Evolutionary conservation across 2,113 vertebrate species (phyloP).

Genomic region (Phaethon lepturus): DNA sequence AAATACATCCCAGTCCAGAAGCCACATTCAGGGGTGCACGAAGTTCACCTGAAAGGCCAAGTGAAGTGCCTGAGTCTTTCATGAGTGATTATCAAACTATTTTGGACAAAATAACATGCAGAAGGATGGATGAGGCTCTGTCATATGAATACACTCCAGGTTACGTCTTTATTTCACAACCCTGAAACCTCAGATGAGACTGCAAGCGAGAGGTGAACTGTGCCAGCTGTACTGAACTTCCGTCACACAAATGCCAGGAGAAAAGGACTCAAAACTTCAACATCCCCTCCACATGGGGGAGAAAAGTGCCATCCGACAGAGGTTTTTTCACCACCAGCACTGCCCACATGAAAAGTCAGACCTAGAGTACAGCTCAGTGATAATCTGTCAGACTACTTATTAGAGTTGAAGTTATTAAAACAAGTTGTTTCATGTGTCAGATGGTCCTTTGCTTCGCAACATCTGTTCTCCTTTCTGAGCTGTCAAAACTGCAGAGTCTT

Average conservation of each 20-base stretch:
- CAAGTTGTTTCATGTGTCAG: not conserved
- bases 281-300: rapidly evolving
- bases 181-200: not conserved
- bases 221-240: not conserved
- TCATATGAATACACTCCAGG: not conserved
- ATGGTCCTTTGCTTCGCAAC: not conserved
- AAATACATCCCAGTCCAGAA: rapidly evolving
- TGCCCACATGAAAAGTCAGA: not conserved
- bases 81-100: not conserved
- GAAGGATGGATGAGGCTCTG: not conserved
- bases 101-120: not conserved
- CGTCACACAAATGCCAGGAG: not conserved
- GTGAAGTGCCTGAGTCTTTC: not conserved
- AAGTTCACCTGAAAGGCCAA: not conserved
- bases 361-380: not conserved
- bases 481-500: not conserved
- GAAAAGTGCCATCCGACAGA: not conserved
- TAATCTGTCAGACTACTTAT: rapidly evolving
- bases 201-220: not conserved
- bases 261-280: not conserved
- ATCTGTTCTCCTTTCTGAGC: not conserved
- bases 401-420: not conserved
- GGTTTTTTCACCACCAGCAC: not conserved
- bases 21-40: rapidly evolving
- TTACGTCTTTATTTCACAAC: not conserved